Evolutionary conservation across 2,113 vertebrate species (phyloP), one percentile per base, ranked within the genome.

Genomic region (Atrichornis clamosus): DNA sequence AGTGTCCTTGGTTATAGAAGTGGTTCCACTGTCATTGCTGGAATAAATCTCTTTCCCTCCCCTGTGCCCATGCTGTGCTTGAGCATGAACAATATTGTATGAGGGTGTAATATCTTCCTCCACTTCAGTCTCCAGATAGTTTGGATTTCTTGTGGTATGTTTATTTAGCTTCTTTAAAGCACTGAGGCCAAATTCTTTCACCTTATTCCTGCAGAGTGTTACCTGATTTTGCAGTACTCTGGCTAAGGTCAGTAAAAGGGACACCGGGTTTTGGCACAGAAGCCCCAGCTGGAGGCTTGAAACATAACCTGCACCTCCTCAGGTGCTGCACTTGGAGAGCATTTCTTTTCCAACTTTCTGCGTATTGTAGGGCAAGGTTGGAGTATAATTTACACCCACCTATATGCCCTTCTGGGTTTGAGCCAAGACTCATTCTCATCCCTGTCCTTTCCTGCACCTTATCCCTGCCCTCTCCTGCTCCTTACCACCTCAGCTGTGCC

Each of bases 11-110:
- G 52, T 93, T 73, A 92, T 15, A 60, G 68, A 95, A 89, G n/a
- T 76, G n/a, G 32, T 90, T 92, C 37, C n/a, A 65, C 64, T 88
- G 47, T 55, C 87, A 86, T 72, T 94, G 63, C 42, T 92, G 55
- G 82, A 93, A 96, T 92, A 94, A 94, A 96, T 96, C 76, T 76
- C 41, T 70, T 74, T 41, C 32, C 42, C 53, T 52, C 4, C 60
- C 55, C 52, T 75, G 37, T 84, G 73, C 16, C 62, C 28, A 73
- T 65, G 6, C n/a, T 95, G 47, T 74, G n/a, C 26, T 82, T 92
- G 94, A 96, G 55, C 47, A 85, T 59, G 50, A 89, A 49, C 63
- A 96, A 18, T 95, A 90, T 37, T 1, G 1, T 93, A 15, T 73
- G 89, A 78, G 37, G 70, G 30, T 77, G 59, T 67, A 69, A 81